These are phyloP conservation scores for Marmota monax DNA, from an alignment of 2,113 vertebrate genomes.

Conservation along the genomic window DNA sequence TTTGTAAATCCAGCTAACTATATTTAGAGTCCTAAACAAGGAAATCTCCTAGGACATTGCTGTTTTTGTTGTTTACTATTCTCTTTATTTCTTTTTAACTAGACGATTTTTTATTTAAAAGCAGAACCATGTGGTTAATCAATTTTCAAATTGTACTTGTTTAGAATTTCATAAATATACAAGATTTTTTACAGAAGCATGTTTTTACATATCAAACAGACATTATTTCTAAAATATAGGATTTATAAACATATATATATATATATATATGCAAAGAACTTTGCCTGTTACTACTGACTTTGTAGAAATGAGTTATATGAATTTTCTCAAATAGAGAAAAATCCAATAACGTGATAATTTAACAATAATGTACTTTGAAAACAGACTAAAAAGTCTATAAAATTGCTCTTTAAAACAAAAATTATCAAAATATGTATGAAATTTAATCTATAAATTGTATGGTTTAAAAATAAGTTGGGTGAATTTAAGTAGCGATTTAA, in stretches of 20 bases:
- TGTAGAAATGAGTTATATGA: not conserved
- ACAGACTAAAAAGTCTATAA: not conserved
- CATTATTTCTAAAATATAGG: slow-evolving; percentile 34
- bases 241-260: not conserved
- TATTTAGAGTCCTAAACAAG: slow-evolving; percentile 78
- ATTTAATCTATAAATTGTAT: slow-evolving; percentile 19
- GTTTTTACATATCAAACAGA: not conserved
- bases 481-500: slow-evolving; percentile 74
- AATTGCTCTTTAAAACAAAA: slow-evolving; percentile 70
- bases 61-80: not conserved
- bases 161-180: slow-evolving; percentile 7
- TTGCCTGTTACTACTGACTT: slow-evolving; percentile 50
- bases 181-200: not conserved
- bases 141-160: slow-evolving; percentile 69
- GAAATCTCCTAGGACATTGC: slow-evolving; percentile 43
- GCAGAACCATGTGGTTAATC: not conserved
- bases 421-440: not conserved
- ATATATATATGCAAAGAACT: not conserved
- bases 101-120: not conserved
- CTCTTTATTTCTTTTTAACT: slow-evolving; percentile 51
- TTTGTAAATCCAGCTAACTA: slow-evolving; percentile 71
- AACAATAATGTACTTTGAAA: not conserved
- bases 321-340: slow-evolving; percentile 30
- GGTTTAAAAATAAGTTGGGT: slow-evolving; percentile 48
- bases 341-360: not conserved